A percentile compares a stretch with the other conserved stretches of the same genome.
These are phyloP conservation scores for Cheilosia vernalis DNA, from an alignment of 2,888 invertebrate genomes.

Conservation along the genomic window DNA sequence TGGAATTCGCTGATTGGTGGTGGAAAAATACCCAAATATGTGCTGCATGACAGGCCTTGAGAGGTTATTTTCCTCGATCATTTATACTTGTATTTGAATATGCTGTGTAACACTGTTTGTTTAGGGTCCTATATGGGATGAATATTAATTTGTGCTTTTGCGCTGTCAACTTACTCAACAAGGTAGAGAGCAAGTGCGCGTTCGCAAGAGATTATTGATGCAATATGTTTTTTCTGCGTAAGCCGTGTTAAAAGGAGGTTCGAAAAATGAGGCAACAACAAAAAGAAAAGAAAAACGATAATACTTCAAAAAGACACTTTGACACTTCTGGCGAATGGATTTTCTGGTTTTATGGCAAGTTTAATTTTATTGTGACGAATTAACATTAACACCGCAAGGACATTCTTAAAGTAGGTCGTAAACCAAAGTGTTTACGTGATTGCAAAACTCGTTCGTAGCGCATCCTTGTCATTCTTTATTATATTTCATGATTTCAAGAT, in stretches of 20 bases:
- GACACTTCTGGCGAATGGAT: conserved; percentile 11
- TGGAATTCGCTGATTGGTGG: conserved; percentile 12
- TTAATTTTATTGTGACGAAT: conserved; percentile 28
- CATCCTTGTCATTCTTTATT: conserved; percentile 52
- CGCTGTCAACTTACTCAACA: conserved; percentile 23
- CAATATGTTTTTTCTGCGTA: conserved; percentile 24
- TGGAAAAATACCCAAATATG: conserved; percentile 39
- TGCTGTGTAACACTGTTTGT: conserved; percentile 56
- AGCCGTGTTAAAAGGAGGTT: conserved; percentile 8
- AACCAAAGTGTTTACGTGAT: conserved; percentile 43
- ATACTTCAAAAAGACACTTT: conserved; percentile 1
- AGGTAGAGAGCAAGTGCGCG: background rate
- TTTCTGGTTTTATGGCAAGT: conserved; percentile 36
- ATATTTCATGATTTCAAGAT: background rate
- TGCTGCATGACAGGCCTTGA: conserved; percentile 58
- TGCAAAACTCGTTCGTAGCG: conserved; percentile 31
- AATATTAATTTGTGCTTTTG: conserved; percentile 35
- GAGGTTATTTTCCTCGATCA: conserved; percentile 52
- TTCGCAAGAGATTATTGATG: conserved; percentile 25
- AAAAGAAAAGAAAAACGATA: background rate
- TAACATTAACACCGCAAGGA: conserved; percentile 58
- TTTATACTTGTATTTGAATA: conserved; percentile 52
- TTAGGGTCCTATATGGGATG: conserved; percentile 45
- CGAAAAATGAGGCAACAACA: background rate
- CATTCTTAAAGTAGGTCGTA: conserved; percentile 59